Base-by-base conservation (phyloP, 2,888 invertebrate species). In the Sarcophaga rosellei region DNA sequence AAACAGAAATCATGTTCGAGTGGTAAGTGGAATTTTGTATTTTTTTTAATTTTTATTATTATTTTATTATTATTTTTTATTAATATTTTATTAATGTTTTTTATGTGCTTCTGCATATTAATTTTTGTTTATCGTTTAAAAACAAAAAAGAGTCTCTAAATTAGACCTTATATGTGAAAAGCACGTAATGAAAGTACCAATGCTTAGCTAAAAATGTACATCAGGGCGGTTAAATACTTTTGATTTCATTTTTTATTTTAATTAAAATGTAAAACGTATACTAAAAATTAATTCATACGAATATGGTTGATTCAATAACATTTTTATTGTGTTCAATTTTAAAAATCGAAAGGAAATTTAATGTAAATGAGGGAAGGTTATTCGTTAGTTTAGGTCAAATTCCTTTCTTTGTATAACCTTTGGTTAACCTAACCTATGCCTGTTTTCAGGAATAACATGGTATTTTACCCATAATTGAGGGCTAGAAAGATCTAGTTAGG, bases 131-230 rank as follows among this genome's bases (percentile, higher is more conserved):
- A 53, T 53, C 12, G 17, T 53, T 53, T 0, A 12, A 47, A 53
- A 15, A 15, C 0, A 1, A 73, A 59, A 62, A 73, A 77, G 61
- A 75, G 57, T 65, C 35, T 65, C 75, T 15, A 83, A 80, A 83
- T 80, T 82, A 68, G 44, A 21, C 79, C 74, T 73, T 86, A 45
- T 86, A 63, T 63, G 80, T 8, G n/a, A 20, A 2, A 1, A 57
- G 59, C 86, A 86, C 86, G 83, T 83, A 86, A 77, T 63, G 59
- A 78, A 74, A 63, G 77, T 70, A 61, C 12, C 57, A 44, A 53
- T 53, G 53, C 53, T 15, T 15, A 53, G 53, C 53, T 15, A 5
- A 53, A 53, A 61, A n/a, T 10, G 10, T 17, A n/a, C 61, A 61
- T 61, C n/a, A 17, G 61, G 10, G 61, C 61, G 61, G 61, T n/a